phyloP scores from a whole-genome alignment of 2,888 invertebrate species.

The Cephus sareptanus region DNA sequence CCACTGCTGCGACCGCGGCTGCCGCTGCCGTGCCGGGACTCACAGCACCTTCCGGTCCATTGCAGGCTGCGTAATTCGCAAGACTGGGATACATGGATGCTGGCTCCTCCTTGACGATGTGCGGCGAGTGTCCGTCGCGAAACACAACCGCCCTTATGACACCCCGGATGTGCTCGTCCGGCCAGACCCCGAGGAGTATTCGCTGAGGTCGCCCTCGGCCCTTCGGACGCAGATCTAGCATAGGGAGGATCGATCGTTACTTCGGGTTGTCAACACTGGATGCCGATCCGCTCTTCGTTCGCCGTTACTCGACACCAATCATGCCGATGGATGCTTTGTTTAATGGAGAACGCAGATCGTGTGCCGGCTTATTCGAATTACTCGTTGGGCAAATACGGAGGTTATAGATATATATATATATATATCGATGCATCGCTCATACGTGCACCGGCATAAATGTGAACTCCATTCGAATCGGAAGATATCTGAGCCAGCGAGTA shows the following conservation, averaged over 20 bases:
- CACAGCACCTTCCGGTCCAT: slow-evolving; percentile 71
- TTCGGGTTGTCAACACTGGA: neutral
- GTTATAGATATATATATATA: neutral
- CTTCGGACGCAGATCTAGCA: slow-evolving; percentile 86
- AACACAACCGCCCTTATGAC: slow-evolving; percentile 93
- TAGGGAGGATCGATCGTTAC: slow-evolving; percentile 24
- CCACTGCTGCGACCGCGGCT: slow-evolving; percentile 87
- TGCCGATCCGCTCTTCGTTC: neutral
- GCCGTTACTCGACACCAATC: neutral
- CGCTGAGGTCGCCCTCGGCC: slow-evolving; percentile 91
- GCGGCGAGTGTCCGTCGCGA: slow-evolving; percentile 79
- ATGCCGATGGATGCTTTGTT: neutral
- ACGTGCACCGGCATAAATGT: neutral
- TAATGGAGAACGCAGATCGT: neutral
- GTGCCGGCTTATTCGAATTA: neutral
- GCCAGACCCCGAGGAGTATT: slow-evolving; percentile 92
- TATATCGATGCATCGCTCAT: neutral
- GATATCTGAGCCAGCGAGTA: neutral
- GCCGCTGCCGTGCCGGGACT: slow-evolving; percentile 81
- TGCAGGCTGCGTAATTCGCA: slow-evolving; percentile 67
- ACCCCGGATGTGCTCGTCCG: slow-evolving; percentile 92
- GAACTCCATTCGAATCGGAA: neutral
- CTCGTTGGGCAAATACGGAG: neutral
- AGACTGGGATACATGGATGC: slow-evolving; percentile 61
- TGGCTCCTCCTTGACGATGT: slow-evolving; percentile 64